Base-by-base conservation (phyloP, 2,797 vertebrate species). In the Clarias pachynema region DNA sequence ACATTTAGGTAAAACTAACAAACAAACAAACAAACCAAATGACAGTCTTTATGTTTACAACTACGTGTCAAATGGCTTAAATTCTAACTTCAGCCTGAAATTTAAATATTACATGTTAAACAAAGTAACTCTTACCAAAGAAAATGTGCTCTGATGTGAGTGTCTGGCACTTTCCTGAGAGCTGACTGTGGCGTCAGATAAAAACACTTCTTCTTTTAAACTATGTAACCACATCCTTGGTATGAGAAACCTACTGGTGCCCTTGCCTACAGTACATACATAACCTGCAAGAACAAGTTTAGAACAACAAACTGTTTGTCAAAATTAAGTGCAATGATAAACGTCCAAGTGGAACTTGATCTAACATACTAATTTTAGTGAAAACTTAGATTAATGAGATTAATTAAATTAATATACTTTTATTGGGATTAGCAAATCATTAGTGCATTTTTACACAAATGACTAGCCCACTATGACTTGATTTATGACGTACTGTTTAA, bases 211-310 rank as follows among this genome's bases (percentile, higher is more conserved):
- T 95, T 91, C 93, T 95, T 95, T 94, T 60, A 91, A 89, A 90
- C 75, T 88, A 87, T 91, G 88, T 91, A 91, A 94, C 93, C 93
- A 95, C 94, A 95, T 95, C 95, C 95, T 95, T 93, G 90, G 81
- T 88, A 66, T 85, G 89, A 92, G 81, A 84, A 74, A 86, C 68
- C 12, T 84, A 80, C 29, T 80, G 74, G 66, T 88, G 72, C 59
- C 82, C 57, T 65, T 85, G 34, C 37, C 68, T 84, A 75, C n/a
- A n/a, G n/a, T n/a, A n/a, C n/a, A n/a, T n/a, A n/a, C 82, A 34
- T 63, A 86, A 79, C 77, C 85, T 88, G 73, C 81, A 84, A 66
- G 86, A 70, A 85, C 83, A 49, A 81, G 69, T 83, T 75, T 62
- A 73, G 56, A 73, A 66, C 16, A 84, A 37, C 49, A 85, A 68